Percentiles rank a stretch among this genome's conserved stretches.
These are phyloP conservation scores for Cryptocephalus moraei DNA, from an alignment of 2,888 invertebrate genomes.

Conservation along the genomic window DNA sequence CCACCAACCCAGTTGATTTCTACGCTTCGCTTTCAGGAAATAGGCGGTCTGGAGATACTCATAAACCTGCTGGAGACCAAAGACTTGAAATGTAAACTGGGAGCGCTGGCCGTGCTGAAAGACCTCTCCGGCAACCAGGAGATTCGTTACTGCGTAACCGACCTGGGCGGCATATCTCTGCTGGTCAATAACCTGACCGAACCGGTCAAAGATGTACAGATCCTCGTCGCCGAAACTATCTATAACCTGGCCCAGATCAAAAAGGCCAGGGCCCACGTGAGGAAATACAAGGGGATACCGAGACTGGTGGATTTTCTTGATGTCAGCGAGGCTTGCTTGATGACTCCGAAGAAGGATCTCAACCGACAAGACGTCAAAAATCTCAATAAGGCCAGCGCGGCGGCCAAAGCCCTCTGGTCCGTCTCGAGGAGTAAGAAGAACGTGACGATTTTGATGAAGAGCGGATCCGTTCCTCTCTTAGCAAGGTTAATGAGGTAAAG, in stretches of 20 bases:
- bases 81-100: slow-evolving; percentile 82
- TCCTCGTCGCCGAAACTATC: slow-evolving; percentile 81
- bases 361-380: slow-evolving; percentile 50
- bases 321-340: slow-evolving; percentile 50
- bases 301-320: slow-evolving; percentile 76
- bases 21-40: slow-evolving; percentile 45
- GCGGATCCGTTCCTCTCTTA: slow-evolving; percentile 65
- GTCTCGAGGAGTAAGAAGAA: slow-evolving; percentile 52
- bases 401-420: slow-evolving; percentile 81
- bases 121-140: slow-evolving; percentile 69
- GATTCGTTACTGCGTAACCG: slow-evolving; percentile 67
- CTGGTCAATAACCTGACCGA: slow-evolving; percentile 72
- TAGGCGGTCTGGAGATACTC: slow-evolving; percentile 84
- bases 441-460: slow-evolving; percentile 57
- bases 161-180: slow-evolving; percentile 66
- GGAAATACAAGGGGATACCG: slow-evolving; percentile 38
- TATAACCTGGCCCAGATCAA: slow-evolving; percentile 76
- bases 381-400: slow-evolving; percentile 64
- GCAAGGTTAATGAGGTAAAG: slow-evolving; percentile 61
- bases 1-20: too few relatives aligned
- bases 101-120: slow-evolving; percentile 72
- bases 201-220: slow-evolving; percentile 77
- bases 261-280: slow-evolving; percentile 32
- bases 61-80: slow-evolving; percentile 88
- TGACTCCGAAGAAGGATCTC: slow-evolving; percentile 50